Evolutionary conservation across 2,797 vertebrate species (phyloP).

Genomic region (Arrhamphus sclerolepis): DNA sequence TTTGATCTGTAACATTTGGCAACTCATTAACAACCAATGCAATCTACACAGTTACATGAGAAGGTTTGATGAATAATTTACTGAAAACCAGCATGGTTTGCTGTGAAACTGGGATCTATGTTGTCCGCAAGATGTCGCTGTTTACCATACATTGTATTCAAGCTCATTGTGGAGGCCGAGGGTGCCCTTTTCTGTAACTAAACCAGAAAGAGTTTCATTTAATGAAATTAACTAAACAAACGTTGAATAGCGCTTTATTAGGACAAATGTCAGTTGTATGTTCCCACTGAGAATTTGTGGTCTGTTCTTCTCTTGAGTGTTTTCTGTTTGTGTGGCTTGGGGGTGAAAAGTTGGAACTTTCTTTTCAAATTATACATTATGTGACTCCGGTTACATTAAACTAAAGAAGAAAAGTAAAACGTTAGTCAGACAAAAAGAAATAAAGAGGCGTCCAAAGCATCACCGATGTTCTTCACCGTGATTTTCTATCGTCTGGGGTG

Average conservation of each 20-base stretch:
- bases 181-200: too few species aligned
- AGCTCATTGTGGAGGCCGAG: too few species aligned
- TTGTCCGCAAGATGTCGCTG: constrained; percentile 55
- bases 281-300: background rate
- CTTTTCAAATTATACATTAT: too few species aligned
- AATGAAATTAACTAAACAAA: too few species aligned
- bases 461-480: too few species aligned
- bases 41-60: constrained; percentile 24
- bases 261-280: background rate
- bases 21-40: background rate
- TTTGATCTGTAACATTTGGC: background rate
- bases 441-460: background rate
- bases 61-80: constrained; percentile 36
- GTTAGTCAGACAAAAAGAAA: background rate
- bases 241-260: background rate
- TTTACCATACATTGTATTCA: constrained; percentile 19
- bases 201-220: too few species aligned
- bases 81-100: background rate
- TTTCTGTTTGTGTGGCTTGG: background rate
- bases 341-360: too few species aligned
- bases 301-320: background rate
- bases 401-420: background rate
- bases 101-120: background rate
- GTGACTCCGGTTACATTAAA: too few species aligned
- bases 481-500: too few species aligned